Evolutionary conservation across 2,888 invertebrate species (phyloP).

Genomic region (Xestobium rufovillosum): DNA sequence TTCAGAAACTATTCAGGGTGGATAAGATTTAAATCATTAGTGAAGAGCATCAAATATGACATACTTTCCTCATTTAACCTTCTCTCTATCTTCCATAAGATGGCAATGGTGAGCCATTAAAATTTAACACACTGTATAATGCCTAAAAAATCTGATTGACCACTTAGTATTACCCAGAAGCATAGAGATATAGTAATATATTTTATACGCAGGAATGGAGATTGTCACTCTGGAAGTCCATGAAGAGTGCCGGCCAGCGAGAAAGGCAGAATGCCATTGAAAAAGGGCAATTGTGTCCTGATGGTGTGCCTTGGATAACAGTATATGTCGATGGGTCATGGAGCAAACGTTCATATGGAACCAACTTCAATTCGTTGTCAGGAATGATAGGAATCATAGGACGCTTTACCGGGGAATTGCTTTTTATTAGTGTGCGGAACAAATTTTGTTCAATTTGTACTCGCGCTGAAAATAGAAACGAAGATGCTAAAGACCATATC

Average conservation of each 20-base stretch:
- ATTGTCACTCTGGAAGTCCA: not conserved
- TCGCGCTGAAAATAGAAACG: conserved; percentile 13
- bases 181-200: too few relatives aligned
- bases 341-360: conserved; percentile 24
- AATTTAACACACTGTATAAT: too few relatives aligned
- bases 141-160: too few relatives aligned
- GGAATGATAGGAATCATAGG: conserved; percentile 24
- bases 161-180: too few relatives aligned
- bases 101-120: too few relatives aligned
- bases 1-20: too few relatives aligned
- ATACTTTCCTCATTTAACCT: too few relatives aligned
- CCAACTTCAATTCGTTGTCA: conserved; percentile 22
- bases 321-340: conserved; percentile 26
- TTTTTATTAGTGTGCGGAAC: conserved; percentile 22
- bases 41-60: too few relatives aligned
- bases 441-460: conserved; percentile 24
- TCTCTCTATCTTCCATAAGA: too few relatives aligned
- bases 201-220: too few relatives aligned
- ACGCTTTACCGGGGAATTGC: conserved; percentile 17
- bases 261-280: conserved; percentile 17
- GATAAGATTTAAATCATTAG: too few relatives aligned
- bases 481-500: conserved; percentile 8
- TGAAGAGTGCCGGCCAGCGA: conserved; percentile 7
- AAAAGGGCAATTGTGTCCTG: conserved; percentile 13
- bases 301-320: conserved; percentile 22